Percentiles rank a stretch among this genome's conserved stretches.
phyloP scores from a whole-genome alignment of 2,113 vertebrate genomes.

The Tympanuchus pallidicinctus region DNA sequence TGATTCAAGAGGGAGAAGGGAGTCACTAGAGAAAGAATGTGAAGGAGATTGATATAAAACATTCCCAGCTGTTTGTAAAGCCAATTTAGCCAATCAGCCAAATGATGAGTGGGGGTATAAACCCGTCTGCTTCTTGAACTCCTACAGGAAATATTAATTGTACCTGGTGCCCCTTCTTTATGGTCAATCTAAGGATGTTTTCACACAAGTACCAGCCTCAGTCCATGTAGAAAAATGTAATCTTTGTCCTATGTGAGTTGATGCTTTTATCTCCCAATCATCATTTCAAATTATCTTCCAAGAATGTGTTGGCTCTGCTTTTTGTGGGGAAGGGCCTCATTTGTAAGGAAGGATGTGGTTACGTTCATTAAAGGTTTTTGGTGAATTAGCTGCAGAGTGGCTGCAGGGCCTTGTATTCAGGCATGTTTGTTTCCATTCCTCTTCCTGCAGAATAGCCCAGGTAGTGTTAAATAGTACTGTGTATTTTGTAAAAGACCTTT shows the following conservation, averaged over 20 bases:
- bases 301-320: neutral
- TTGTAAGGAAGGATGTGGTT: constrained; percentile 20
- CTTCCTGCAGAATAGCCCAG: neutral
- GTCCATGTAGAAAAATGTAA: neutral
- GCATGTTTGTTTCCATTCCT: neutral
- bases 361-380: neutral
- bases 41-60: neutral
- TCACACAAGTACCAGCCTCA: neutral
- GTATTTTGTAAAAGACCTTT: constrained; percentile 63
- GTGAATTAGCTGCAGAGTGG: neutral
- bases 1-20: neutral
- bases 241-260: neutral
- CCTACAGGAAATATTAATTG: neutral
- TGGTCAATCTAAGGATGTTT: neutral
- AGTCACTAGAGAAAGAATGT: neutral
- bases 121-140: neutral
- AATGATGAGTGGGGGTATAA: neutral
- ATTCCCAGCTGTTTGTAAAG: constrained; percentile 1
- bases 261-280: neutral
- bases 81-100: neutral
- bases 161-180: neutral
- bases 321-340: neutral
- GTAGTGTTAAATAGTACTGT: constrained; percentile 41
- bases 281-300: constrained; percentile 14
- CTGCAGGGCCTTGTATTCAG: neutral